Conservation (phyloP, 1,140 invertebrate species). For the Neoseiulus cucumeris region DNA sequence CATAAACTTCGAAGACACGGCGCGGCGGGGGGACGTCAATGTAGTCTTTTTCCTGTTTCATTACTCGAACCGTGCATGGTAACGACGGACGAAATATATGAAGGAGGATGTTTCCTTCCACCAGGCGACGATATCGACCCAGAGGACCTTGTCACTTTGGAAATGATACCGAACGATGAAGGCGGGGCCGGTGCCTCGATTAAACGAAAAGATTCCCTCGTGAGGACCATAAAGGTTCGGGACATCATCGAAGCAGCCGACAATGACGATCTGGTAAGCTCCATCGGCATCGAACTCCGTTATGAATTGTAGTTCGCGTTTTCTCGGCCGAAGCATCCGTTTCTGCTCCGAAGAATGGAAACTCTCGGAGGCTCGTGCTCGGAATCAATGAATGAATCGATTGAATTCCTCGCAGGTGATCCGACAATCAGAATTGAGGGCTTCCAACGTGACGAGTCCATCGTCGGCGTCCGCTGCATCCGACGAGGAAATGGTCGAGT, state of each 20-base stretch:
- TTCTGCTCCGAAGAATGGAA: no score
- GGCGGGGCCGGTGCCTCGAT: background rate
- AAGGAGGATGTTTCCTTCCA: no score
- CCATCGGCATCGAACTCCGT: no score
- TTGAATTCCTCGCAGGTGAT: background rate
- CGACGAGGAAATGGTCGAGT: slow-evolving; percentile 17
- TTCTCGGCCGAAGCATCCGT: no score
- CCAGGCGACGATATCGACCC: background rate
- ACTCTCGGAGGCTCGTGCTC: no score
- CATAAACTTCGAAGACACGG: no score
- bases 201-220: background rate
- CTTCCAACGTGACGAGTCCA: background rate
- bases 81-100: no score
- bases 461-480: background rate
- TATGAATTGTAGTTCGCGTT: no score
- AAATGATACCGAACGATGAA: background rate
- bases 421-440: background rate
- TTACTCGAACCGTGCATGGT: no score
- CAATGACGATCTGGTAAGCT: slow-evolving; percentile 3
- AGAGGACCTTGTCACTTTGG: background rate
- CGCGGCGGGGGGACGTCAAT: no score
- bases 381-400: no score
- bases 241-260: slow-evolving; percentile 5
- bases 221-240: background rate
- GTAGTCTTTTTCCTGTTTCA: no score